Evolutionary conservation across 2,113 vertebrate species (phyloP), one percentile per base, ranked within the genome.

Genomic region (Rutilus rutilus): DNA sequence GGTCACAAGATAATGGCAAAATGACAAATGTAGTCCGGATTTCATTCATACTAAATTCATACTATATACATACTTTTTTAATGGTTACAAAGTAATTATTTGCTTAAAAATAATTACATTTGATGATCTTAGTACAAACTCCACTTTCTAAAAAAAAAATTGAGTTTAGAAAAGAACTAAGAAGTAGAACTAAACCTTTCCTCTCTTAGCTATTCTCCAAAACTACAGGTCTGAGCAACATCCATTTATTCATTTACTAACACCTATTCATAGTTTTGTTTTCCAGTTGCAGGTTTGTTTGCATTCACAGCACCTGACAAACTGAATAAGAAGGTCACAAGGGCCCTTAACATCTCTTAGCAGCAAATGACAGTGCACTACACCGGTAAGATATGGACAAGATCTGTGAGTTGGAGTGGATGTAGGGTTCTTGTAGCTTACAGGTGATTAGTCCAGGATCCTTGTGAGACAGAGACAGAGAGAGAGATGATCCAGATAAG

Each of bases 391-490:
- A 62, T 21, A 19, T 33, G 45, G 27, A 17, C 42, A 6, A 23
- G 74, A 78, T 78, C 15, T 82, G 52, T 30, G 42, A 19, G 23
- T 17, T 79, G 42, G 25, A 83, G 74, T 67, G 64, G 73, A 83
- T 73, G 15, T 6, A 27, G 30, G 19, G 64, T 54, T 83, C 74
- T 74, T 57, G n/a, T 69, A 67, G 81, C 65, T 76, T 79, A 84
- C 52, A 47, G 62, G 30, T 82, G 85, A 62, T 89, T 62, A 86
- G 77, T 21, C 8, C 57, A 39, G 7, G 15, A 74, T 62, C 71
- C 65, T 67, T 21, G n/a, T 36, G 74, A 85, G 77, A 75, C 69
- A 19, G 59, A 25, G 67, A 30, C 15, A 21, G 27, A 69, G 39
- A 69, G 67, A 30, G 52, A 62, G 82, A 39, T 71, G 25, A 78